A percentile compares a stretch with the other conserved stretches of the same genome.
Evolutionary conservation across 1,140 invertebrate genomes (phyloP).

Genomic region (Spodoptera frugiperda): DNA sequence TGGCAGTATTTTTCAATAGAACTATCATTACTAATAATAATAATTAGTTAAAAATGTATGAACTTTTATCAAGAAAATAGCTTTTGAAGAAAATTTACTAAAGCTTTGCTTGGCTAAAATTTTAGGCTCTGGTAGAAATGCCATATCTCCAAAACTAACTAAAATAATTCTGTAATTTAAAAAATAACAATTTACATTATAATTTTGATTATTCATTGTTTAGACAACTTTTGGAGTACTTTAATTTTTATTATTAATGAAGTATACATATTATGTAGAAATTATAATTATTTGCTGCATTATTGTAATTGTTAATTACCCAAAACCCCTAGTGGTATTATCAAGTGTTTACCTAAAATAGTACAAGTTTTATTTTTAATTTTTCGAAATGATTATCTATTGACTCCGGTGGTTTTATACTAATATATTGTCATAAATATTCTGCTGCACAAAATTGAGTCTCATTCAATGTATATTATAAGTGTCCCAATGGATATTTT

Average conservation of each 20-base stretch:
- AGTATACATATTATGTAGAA: conserved; percentile 40
- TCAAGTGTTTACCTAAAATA: conserved; percentile 51
- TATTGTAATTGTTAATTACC: conserved; percentile 25
- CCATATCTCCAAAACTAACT: conserved; percentile 3
- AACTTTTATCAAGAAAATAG: conserved; percentile 31
- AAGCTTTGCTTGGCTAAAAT: conserved; percentile 41
- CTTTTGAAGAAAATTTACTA: conserved; percentile 18
- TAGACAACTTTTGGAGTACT: conserved; percentile 32
- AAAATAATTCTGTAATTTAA: conserved; percentile 16
- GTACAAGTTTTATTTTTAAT: conserved; percentile 49
- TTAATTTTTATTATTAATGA: conserved; percentile 31
- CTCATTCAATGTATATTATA: conserved; percentile 43
- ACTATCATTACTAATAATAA: conserved; percentile 15
- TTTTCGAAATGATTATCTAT: conserved; percentile 46
- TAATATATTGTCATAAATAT: conserved; percentile 45
- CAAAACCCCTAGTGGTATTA: conserved; percentile 32
- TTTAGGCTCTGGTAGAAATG: conserved; percentile 17
- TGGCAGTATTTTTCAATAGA: conserved; percentile 19
- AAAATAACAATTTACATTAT: conserved; percentile 6
- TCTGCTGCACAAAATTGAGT: conserved; percentile 61
- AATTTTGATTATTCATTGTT: neutral
- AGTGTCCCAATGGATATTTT: conserved; percentile 64
- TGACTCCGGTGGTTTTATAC: conserved; percentile 38
- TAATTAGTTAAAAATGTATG: conserved; percentile 28
- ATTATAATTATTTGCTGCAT: conserved; percentile 40